phyloP scores from a whole-genome alignment of 2,113 vertebrate species.

The Indicator indicator region DNA sequence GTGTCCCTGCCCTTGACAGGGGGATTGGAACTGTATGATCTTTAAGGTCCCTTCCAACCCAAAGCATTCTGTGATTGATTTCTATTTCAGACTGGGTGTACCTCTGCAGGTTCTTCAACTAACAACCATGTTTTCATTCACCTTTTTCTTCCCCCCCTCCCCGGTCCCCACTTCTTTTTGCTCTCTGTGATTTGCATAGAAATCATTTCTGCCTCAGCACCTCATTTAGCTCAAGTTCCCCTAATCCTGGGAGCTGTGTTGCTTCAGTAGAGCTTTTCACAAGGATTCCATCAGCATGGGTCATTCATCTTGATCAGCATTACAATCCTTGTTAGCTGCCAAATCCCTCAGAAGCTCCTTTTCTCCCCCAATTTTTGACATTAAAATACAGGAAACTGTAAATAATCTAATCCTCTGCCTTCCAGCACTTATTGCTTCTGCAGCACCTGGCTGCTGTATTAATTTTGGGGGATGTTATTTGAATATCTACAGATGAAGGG shows the following conservation, averaged over 20 bases:
- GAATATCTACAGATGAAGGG: rapidly evolving
- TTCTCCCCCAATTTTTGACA: not conserved
- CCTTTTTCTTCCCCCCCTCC: not conserved
- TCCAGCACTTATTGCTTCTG: not conserved
- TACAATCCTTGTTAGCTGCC: not conserved
- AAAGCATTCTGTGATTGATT: too few species aligned
- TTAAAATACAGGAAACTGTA: not conserved
- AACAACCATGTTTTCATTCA: not conserved
- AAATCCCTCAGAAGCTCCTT: not conserved
- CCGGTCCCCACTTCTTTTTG: not conserved
- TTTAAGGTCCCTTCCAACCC: too few species aligned
- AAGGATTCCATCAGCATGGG: not conserved
- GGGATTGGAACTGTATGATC: too few species aligned
- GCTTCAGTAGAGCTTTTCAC: not conserved
- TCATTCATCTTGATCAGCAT: not conserved
- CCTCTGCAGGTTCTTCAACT: not conserved
- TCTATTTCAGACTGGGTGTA: not conserved
- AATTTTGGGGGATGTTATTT: not conserved
- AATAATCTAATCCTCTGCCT: not conserved
- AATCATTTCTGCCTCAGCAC: not conserved
- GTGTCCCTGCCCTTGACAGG: too few species aligned
- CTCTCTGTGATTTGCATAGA: not conserved
- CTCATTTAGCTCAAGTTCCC: not conserved
- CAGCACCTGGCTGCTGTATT: not conserved
- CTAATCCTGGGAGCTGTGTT: not conserved